These are phyloP conservation scores for Aurelia sp. DNA, from an alignment of 30 jellyfish, hydroid and myxozoan genomes.

Conservation along the genomic window DNA sequence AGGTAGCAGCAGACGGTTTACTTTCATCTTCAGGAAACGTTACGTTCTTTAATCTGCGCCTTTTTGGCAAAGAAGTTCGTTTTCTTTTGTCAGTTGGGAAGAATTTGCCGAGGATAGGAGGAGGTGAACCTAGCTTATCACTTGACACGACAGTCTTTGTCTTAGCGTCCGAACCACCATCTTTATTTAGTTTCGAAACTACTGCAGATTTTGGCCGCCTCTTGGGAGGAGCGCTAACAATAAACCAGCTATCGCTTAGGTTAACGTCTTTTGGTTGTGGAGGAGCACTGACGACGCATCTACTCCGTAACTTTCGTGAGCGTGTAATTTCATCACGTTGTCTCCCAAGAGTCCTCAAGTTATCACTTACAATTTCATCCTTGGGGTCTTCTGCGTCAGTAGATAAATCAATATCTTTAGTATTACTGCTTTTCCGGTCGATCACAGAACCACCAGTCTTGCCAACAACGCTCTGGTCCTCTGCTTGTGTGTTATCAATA, in stretches of 20 bases:
- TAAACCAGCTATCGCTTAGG: constrained; percentile 59
- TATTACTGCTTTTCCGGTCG: not conserved
- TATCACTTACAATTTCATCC: no score
- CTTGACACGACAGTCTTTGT: not conserved
- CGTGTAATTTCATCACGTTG: not conserved
- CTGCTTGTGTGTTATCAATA: not conserved
- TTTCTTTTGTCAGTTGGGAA: constrained; percentile 3
- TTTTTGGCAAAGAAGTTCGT: constrained; percentile 17
- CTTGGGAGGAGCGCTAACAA: constrained; percentile 16
- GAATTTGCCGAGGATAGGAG: constrained; percentile 22
- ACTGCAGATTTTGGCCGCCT: not conserved
- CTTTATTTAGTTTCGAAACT: not conserved
- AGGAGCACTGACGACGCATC: not conserved
- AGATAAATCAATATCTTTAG: not conserved
- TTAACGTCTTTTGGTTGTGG: constrained; percentile 46
- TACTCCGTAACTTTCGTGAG: constrained; percentile 3
- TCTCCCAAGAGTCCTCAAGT: no score
- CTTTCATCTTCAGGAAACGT: not conserved
- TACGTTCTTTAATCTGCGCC: constrained; percentile 46
- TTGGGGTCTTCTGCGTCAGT: not conserved
- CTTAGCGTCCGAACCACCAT: not conserved
- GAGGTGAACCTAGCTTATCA: not conserved
- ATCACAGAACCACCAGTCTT: not conserved
- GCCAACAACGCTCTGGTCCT: not conserved
- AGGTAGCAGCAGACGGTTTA: not conserved